Percentiles rank a stretch among this genome's conserved stretches.
These are phyloP conservation scores for Lysiphlebus fabarum DNA, from an alignment of 1,140 invertebrate species.

Conservation along the genomic window DNA sequence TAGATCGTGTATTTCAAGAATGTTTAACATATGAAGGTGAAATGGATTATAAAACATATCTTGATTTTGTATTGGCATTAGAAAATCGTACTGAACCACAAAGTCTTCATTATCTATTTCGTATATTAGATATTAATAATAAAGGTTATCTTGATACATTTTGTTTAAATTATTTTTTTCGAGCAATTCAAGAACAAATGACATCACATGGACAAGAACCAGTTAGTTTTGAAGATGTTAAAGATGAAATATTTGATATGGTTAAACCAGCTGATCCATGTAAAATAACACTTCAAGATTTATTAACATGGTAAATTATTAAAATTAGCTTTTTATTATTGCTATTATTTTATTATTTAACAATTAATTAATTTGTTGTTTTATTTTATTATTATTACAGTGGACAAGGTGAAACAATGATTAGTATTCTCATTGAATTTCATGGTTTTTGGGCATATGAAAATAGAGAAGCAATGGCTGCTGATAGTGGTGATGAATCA, in stretches of 20 bases:
- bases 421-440: conserved; percentile 92
- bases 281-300: conserved; percentile 84
- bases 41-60: conserved; percentile 97
- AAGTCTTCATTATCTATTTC: conserved; percentile 87
- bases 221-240: conserved; percentile 89
- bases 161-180: conserved; percentile 90
- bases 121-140: conserved; percentile 87
- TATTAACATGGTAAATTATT: conserved; percentile 59
- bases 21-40: conserved; percentile 93
- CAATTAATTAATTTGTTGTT: background rate
- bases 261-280: conserved; percentile 82
- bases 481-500: conserved; percentile 57
- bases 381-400: conserved; percentile 50
- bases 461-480: conserved; percentile 77
- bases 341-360: conserved; percentile 7
- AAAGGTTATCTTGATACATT: conserved; percentile 87
- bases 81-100: conserved; percentile 91
- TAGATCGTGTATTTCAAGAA: conserved; percentile 92
- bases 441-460: conserved; percentile 97
- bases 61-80: conserved; percentile 90
- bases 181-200: conserved; percentile 89
- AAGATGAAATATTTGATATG: conserved; percentile 98
- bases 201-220: conserved; percentile 77
- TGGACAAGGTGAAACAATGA: conserved; percentile 89
- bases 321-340: conserved; percentile 12